Conservation (phyloP, 2,888 invertebrate species). For the Caenorhabditis uteleia region DNA sequence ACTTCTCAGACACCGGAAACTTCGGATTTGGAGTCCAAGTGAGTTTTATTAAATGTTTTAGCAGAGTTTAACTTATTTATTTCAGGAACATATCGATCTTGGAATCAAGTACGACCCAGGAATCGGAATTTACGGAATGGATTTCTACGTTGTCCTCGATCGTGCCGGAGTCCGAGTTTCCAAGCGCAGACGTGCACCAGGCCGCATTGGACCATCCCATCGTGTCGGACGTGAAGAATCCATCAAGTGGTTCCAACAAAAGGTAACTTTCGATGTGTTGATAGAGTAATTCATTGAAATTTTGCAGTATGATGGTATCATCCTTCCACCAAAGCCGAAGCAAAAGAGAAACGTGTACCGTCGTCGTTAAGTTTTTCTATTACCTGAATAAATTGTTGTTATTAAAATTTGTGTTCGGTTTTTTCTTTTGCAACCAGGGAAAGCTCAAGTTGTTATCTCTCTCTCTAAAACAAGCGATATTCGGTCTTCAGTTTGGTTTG, state of each 20-base stretch:
- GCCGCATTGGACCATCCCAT: slow-evolving; percentile 90
- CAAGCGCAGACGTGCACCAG: slow-evolving; percentile 89
- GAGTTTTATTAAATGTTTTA: not conserved
- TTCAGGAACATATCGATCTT: slow-evolving; percentile 93
- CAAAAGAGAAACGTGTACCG: slow-evolving; percentile 41
- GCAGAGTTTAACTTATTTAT: not conserved
- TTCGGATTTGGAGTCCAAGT: slow-evolving; percentile 92
- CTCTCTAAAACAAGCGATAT: no score
- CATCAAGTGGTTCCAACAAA: slow-evolving; percentile 99
- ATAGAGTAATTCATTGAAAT: not conserved
- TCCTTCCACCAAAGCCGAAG: slow-evolving; percentile 81
- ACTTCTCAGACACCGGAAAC: slow-evolving; percentile 89
- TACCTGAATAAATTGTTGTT: slow-evolving; percentile 42
- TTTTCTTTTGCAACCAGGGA: no score
- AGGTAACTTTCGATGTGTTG: slow-evolving; percentile 72
- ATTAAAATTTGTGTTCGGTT: slow-evolving; percentile 10
- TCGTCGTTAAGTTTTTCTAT: slow-evolving; percentile 41
- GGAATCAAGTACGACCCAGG: slow-evolving; percentile 98
- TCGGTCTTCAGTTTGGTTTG: no score
- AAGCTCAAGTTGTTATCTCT: no score
- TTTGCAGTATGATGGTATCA: slow-evolving; percentile 88
- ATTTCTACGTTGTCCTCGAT: slow-evolving; percentile 97
- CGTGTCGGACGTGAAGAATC: slow-evolving; percentile 94
- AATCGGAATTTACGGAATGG: slow-evolving; percentile 98
- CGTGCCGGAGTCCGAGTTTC: slow-evolving; percentile 96